Evolutionary conservation across 30 jellyfish, hydroid and myxozoan genomes (phyloP), one percentile per base, ranked within the genome.

Genomic region (Mastigias papua): DNA sequence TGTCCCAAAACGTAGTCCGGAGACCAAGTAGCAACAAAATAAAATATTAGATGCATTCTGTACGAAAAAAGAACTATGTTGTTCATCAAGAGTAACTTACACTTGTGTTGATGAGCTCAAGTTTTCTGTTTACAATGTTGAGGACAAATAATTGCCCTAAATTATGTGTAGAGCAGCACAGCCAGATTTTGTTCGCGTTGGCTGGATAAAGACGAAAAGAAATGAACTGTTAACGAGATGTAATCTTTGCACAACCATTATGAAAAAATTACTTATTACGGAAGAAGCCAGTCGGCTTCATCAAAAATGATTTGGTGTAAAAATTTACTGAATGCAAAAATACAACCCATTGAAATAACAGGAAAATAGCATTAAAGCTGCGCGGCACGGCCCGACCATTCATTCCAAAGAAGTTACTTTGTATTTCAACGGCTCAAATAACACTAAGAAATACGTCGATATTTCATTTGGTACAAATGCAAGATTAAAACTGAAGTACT

Each of bases 101-200:
- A 96, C 73, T 93, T 87, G 89, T 50, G 13, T 54, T 31, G 27
- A 86, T 73, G 21, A 91, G 85, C 15, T 60, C 92, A 57, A 87
- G 46, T 20, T 61, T 80, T 49, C 96, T 62, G 61, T 92, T 79
- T 68, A 92, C 93, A 31, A 87, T 86, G 63, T 92, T 90, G 35
- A 92, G 82, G 30, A 92, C 94, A 72, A 86, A 92, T 64, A 92
- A 42, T 51, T 81, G 96, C 17, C 94, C 96, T 15, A 51, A 35
- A 61, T 70, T 65, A 57, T 92, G 94, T 31, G 98, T 74, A 3
- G 98, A 77, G 33, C 98, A 87, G 83, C 91, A 80, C 29, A 92
- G 70, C 98, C 98, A 92, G 31, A 92, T 96, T 65, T 60, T 57
- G 86, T 92, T 92, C 19, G 93, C 96, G 80, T 92, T 92, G 27